A percentile compares a stretch with the other conserved stretches of the same genome.
Conservation (phyloP, 2,113 vertebrate species). For the Manacus vitellinus region DNA sequence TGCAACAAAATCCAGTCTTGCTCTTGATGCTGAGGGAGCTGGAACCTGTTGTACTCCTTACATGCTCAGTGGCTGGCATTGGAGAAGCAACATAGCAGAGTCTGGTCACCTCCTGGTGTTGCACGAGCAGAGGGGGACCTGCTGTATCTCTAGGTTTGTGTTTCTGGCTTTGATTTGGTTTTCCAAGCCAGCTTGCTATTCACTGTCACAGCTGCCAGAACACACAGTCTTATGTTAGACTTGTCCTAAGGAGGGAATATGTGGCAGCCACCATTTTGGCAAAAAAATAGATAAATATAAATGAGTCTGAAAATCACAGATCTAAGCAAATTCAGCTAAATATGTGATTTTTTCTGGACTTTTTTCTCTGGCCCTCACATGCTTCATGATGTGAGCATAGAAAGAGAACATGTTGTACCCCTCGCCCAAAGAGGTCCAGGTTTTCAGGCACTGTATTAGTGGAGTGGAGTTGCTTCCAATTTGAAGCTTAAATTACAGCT, state of each 20-base stretch:
- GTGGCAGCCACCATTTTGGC: neutral
- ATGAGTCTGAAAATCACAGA: neutral
- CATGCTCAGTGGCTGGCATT: accelerated
- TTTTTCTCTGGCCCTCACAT: neutral
- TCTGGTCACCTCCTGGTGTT: neutral
- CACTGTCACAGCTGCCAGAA: neutral
- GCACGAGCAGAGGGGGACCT: neutral
- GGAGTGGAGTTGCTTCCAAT: neutral
- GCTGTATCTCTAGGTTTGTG: neutral
- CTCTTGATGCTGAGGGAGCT: neutral
- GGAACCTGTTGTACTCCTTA: neutral
- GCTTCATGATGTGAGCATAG: neutral
- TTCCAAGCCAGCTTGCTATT: neutral
- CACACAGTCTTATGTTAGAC: neutral
- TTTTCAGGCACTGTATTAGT: neutral
- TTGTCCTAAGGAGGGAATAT: neutral
- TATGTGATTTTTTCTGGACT: neutral
- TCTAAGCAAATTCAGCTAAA: neutral
- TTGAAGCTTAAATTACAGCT: neutral
- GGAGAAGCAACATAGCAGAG: neutral
- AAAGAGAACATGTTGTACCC: neutral
- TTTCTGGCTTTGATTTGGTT: neutral
- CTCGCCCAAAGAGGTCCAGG: neutral
- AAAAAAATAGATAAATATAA: neutral
- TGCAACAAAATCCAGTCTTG: neutral